A percentile compares a stretch with the other conserved stretches of the same genome.
These are phyloP conservation scores for Acholoe squamosa DNA, from an alignment of 2,888 invertebrate genomes.

Conservation along the genomic window DNA sequence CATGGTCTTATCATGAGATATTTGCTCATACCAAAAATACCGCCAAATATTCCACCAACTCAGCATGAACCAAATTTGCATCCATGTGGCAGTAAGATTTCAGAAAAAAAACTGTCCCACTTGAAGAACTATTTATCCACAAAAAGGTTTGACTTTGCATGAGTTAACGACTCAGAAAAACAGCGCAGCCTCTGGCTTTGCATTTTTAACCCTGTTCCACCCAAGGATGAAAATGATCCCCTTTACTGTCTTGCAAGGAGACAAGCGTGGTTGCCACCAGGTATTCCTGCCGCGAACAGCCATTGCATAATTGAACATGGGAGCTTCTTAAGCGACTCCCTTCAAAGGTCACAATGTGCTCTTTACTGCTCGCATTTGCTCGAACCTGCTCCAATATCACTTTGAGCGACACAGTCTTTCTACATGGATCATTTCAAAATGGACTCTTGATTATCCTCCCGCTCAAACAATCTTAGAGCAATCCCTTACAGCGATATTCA, in stretches of 20 bases:
- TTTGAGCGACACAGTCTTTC: no score
- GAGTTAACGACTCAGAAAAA: no score
- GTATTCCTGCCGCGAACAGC: slow-evolving; percentile 22
- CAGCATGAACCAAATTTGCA: not conserved
- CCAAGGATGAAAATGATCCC: slow-evolving; percentile 1
- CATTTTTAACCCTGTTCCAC: slow-evolving; percentile 21
- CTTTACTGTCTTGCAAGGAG: not conserved
- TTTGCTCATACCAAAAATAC: no score
- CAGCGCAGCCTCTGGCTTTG: not conserved
- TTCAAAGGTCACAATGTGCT: not conserved
- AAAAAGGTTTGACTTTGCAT: no score
- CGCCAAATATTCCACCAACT: no score
- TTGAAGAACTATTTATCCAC: no score
- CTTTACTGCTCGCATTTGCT: not conserved
- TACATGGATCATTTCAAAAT: no score
- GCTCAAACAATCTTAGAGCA: no score
- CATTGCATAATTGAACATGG: slow-evolving; percentile 38
- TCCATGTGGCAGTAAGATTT: not conserved
- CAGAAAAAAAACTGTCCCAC: no score
- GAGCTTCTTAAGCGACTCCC: not conserved
- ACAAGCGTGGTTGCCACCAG: not conserved
- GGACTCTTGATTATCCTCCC: no score
- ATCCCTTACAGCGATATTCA: no score
- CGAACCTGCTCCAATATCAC: not conserved
- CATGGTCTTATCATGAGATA: no score